Base-by-base conservation (phyloP, 1,140 invertebrate species). In the Probaryconus sp. region DNA sequence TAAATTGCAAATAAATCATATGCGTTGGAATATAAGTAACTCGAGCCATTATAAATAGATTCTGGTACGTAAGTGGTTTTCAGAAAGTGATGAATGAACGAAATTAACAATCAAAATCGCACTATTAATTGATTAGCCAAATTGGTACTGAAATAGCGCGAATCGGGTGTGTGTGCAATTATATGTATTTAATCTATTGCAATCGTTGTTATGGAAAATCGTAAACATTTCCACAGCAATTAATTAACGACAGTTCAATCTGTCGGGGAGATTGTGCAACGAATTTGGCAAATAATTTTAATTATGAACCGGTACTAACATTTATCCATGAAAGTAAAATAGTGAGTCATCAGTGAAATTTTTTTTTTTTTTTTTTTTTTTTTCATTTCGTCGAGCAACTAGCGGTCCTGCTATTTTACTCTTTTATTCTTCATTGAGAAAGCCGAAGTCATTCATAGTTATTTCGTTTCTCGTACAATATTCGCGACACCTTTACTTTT, bases 371-470 rank as follows among this genome's bases (percentile, higher is more conserved):
- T n/a, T n/a, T n/a, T n/a, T n/a, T n/a, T n/a, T n/a, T n/a, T 65
- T 45, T 51, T 17, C 55, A 45, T 2, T 37, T 28, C 9, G 17
- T 30, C 35, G 18, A 42, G 3, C 51, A 40, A 14, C 2, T 24
- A 20, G 16, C 13, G 31, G 14, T n/a, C n/a, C n/a, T n/a, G n/a
- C n/a, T n/a, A n/a, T 14, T 5, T 13, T 13, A 14, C 4, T 14
- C 11, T 28, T 53, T 63, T 11, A 31, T 43, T 56, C 35, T 37
- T 61, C 35, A 65, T 47, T 61, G 40, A 65, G 55, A 65, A 64
- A 72, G 67, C 35, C 31, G 18, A 14, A 17, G 37, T 38, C 61
- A 73, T 72, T 72, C 60, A 65, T 65, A 55, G 42, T 38, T 47
- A 51, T 31, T 31, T 3, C 5, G 51, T 20, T 4, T 24, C 42